phyloP scores from a whole-genome alignment of 2,888 invertebrate genomes.

The Seira ritae region DNA sequence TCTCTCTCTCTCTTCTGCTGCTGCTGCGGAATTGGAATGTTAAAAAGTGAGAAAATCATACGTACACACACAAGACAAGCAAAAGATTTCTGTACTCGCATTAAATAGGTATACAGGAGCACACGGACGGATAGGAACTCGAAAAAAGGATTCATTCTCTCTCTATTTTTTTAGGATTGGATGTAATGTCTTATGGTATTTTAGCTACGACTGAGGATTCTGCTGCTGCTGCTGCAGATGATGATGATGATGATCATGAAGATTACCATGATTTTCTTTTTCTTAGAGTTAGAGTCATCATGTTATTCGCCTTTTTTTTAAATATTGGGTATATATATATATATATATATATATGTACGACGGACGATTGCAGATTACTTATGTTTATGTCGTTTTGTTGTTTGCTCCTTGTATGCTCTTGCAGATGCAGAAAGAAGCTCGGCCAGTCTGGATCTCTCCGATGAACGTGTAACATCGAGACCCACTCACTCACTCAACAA shows the following conservation, averaged over 20 bases:
- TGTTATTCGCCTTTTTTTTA: slow-evolving; percentile 10
- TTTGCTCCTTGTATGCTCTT: slow-evolving; percentile 60
- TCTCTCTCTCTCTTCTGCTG: slow-evolving; percentile 5
- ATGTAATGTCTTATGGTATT: slow-evolving; percentile 2
- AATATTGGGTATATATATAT: slow-evolving; percentile 4
- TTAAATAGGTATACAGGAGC: background rate
- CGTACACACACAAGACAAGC: background rate
- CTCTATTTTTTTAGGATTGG: slow-evolving; percentile 9
- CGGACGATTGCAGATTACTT: slow-evolving; percentile 9
- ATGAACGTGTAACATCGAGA: slow-evolving; percentile 69
- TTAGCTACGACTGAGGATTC: background rate
- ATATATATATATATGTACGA: too few relatives aligned
- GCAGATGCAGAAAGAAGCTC: slow-evolving; percentile 69
- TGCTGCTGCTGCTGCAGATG: slow-evolving; percentile 33
- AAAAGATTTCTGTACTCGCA: too few relatives aligned
- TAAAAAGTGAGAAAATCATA: slow-evolving; percentile 13
- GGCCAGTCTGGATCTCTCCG: slow-evolving; percentile 72
- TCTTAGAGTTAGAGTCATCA: slow-evolving; percentile 8
- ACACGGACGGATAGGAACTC: background rate
- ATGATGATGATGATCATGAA: slow-evolving; percentile 22
- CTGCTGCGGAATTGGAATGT: slow-evolving; percentile 30
- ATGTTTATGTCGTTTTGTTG: slow-evolving; percentile 18
- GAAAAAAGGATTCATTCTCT: slow-evolving; percentile 20
- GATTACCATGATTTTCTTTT: slow-evolving; percentile 22
- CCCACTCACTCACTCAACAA: slow-evolving; percentile 56